Evolutionary conservation across 2,797 vertebrate species (phyloP), one percentile per base, ranked within the genome.

Genomic region (Acanthurus leucopareius): DNA sequence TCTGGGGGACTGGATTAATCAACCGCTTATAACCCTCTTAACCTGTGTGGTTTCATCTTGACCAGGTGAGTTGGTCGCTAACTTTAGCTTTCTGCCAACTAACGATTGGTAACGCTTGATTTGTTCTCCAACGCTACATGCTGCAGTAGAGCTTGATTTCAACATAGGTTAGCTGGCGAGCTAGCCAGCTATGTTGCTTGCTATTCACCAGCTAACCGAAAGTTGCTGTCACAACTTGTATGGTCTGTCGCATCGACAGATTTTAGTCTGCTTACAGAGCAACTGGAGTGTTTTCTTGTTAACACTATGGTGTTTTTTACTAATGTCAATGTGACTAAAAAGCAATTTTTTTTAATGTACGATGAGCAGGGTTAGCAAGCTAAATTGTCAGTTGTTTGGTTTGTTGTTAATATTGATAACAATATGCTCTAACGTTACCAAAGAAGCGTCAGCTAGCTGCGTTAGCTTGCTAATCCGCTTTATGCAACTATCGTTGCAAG

Each of bases 381-480:
- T 54, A 38, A 38, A 70, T 22, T 4, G 22, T 54, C 53, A 63
- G 3, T 28, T 47, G 25, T 70, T 69, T 15, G 32, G 44, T 67
- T 77, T 80, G 72, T 81, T 81, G 76, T 86, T 65, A 84, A 79
- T 73, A 80, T 32, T 75, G 70, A 35, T 9, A 70, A 82, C 73
- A 44, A 48, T 57, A 73, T 65, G 78, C 71, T 88, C 76, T 49
- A 75, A 47, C 28, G 57, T 35, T 35, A 35, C 32, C 32, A 7
- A 7, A 35, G 32, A 35, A 35, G 32, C 32, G 80, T 71, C 80
- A 85, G 90, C 90, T 83, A 35, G 76, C 86, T 61, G 32, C 61
- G 80, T 80, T 92, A 89, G 88, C 86, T 71, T 73, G 89, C 90
- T 93, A 93, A 93, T 94, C 92, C 86, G 89, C 91, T 94, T 93